These are phyloP conservation scores for Borostomias antarcticus DNA, from an alignment of 2,797 vertebrate species.

Conservation along the genomic window DNA sequence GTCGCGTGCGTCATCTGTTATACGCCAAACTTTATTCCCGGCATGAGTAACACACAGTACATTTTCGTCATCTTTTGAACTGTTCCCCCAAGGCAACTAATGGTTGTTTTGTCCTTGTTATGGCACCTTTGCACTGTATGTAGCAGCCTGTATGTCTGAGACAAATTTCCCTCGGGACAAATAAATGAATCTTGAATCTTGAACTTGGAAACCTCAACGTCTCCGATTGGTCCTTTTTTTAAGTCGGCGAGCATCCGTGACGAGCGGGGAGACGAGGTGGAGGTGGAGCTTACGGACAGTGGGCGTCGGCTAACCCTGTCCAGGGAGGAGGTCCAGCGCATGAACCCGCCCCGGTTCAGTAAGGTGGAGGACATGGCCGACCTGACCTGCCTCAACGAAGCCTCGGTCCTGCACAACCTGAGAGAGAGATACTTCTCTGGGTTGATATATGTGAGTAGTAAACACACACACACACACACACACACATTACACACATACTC, in stretches of 20 bases:
- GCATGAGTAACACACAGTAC: too few relatives aligned
- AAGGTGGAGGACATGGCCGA: constrained; percentile 96
- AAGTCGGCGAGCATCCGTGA: constrained; percentile 86
- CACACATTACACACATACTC: constrained; percentile 78
- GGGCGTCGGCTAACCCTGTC: constrained; percentile 81
- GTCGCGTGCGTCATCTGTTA: not conserved
- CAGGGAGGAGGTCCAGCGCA: constrained; percentile 90
- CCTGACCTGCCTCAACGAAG: constrained; percentile 93
- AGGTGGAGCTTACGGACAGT: constrained; percentile 90
- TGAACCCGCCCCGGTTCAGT: constrained; percentile 94
- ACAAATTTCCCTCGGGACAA: too few relatives aligned
- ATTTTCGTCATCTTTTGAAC: too few relatives aligned
- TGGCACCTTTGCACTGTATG: too few relatives aligned
- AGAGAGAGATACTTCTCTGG: constrained; percentile 92
- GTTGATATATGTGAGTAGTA: constrained; percentile 91
- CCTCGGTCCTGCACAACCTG: constrained; percentile 91
- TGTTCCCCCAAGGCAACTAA: too few relatives aligned
- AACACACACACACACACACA: not conserved
- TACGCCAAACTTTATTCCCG: too few relatives aligned
- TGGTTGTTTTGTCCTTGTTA: too few relatives aligned
- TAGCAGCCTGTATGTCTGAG: too few relatives aligned
- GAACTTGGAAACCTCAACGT: constrained; percentile 1
- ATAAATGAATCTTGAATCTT: too few relatives aligned
- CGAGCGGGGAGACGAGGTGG: constrained; percentile 86
- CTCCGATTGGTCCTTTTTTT: constrained; percentile 11